These are phyloP conservation scores for Bettongia penicillata DNA, from an alignment of 2,113 vertebrate genomes.

Conservation along the genomic window DNA sequence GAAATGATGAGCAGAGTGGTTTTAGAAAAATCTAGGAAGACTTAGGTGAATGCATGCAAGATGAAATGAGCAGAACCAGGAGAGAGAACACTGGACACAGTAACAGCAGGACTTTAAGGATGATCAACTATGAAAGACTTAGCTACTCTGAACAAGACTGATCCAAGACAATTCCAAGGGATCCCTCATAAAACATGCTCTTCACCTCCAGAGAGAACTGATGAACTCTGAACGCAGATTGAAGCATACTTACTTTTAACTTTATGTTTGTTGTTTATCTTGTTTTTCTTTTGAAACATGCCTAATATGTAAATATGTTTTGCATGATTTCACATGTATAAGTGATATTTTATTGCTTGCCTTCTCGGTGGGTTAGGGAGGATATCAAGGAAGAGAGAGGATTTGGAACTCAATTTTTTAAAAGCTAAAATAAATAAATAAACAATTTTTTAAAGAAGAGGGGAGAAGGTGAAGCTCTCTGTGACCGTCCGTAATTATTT, in stretches of 20 bases:
- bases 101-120: background rate
- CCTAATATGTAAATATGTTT: background rate
- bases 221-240: too few species aligned
- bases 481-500: background rate
- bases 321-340: background rate
- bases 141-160: background rate
- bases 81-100: background rate
- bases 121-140: background rate
- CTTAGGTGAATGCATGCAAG: too few species aligned
- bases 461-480: background rate
- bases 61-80: background rate
- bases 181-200: background rate
- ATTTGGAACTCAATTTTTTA: background rate
- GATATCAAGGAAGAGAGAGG: background rate
- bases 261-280: background rate
- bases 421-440: background rate
- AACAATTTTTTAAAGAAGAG: background rate
- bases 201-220: background rate
- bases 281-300: background rate
- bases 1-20: too few species aligned
- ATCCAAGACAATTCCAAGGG: background rate
- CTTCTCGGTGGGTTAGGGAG: background rate
- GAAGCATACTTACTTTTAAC: background rate
- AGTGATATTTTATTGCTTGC: background rate
- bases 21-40: background rate